Conservation (phyloP, 1,140 invertebrate genomes). For the Colletes gigas region DNA sequence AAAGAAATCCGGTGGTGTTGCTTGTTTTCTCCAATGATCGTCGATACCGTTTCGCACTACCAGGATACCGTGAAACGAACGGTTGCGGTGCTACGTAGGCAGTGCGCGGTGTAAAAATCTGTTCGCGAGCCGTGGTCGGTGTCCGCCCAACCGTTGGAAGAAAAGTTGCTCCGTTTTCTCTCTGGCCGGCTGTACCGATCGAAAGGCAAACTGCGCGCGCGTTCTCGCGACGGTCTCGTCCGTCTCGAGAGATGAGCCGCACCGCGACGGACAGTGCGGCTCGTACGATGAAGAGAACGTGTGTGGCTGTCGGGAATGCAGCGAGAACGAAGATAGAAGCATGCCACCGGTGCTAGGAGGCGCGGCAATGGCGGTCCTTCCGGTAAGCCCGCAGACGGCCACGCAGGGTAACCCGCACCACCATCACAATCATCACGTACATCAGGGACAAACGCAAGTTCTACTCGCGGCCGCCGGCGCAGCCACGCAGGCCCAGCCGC, state of each 20-base stretch:
- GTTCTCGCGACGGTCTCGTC: constrained; percentile 24
- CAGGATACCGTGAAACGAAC: neutral
- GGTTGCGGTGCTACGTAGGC: too few species aligned
- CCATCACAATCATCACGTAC: constrained; percentile 64
- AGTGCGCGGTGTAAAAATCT: too few species aligned
- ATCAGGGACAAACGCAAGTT: constrained; percentile 72
- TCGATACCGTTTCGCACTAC: neutral
- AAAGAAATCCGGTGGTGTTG: constrained; percentile 19
- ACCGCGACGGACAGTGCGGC: constrained; percentile 26
- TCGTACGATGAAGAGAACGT: constrained; percentile 54
- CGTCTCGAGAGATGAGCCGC: constrained; percentile 56
- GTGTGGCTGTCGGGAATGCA: constrained; percentile 21
- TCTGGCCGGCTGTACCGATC: neutral
- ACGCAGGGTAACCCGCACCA: constrained; percentile 76
- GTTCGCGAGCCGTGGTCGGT: too few species aligned
- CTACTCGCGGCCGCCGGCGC: constrained; percentile 61
- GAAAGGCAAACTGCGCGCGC: too few species aligned
- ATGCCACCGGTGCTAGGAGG: constrained; percentile 81
- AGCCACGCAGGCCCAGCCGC: constrained; percentile 66
- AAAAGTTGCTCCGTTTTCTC: neutral
- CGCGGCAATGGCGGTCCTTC: constrained; percentile 80
- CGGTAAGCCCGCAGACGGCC: constrained; percentile 80
- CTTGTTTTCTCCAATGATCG: constrained; percentile 10
- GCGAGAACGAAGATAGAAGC: constrained; percentile 49
- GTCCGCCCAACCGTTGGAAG: neutral